Evolutionary conservation across 2,113 vertebrate species (phyloP).

Genomic region (Psilopogon haemacephalus): DNA sequence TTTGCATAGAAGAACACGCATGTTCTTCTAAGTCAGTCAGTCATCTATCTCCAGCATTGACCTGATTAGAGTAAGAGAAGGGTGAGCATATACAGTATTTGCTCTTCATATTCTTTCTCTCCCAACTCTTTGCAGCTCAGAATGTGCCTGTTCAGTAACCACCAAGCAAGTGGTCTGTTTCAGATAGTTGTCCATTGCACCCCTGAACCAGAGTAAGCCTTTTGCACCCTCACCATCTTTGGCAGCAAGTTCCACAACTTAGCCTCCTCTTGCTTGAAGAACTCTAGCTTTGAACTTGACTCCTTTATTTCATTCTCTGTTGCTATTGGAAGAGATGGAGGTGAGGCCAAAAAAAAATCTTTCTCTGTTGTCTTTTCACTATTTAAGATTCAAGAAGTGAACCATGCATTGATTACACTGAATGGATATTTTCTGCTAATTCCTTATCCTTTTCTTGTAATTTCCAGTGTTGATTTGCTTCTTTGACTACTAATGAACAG

Average conservation of each 20-base stretch:
- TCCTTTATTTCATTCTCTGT: neutral
- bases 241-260: neutral
- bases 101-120: neutral
- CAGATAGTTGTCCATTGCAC: neutral
- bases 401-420: neutral
- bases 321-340: neutral
- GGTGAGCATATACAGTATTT: neutral
- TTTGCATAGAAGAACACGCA: neutral
- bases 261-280: conserved; percentile 19
- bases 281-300: conserved; percentile 31
- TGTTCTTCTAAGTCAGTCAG: neutral
- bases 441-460: neutral
- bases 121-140: neutral
- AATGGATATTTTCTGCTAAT: neutral
- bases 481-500: neutral
- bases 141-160: neutral
- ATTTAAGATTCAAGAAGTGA: neutral
- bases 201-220: neutral
- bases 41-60: neutral
- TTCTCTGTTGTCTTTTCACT: neutral
- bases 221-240: neutral
- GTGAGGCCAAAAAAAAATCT: neutral
- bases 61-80: neutral
- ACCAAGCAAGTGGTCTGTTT: neutral
- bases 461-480: neutral